Conservation (phyloP, 2,113 vertebrate species). For the Collichthys lucidus region DNA sequence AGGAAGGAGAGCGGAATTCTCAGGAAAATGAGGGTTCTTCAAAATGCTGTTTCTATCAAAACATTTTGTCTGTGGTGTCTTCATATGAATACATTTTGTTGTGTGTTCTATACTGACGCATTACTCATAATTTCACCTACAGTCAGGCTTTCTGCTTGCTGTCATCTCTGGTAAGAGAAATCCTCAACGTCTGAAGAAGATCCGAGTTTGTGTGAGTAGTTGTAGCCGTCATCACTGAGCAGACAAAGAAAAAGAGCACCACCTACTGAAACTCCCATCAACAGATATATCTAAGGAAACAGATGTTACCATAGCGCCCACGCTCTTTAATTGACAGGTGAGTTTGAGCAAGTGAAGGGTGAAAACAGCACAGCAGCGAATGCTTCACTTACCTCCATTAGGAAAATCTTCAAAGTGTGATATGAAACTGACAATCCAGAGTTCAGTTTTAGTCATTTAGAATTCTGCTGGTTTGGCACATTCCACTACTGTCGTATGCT, state of each 20-base stretch:
- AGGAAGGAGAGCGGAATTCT: slow-evolving; percentile 19
- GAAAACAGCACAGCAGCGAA: background rate
- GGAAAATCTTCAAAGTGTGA: background rate
- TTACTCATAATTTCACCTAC: background rate
- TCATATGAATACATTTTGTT: background rate
- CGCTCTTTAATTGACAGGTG: slow-evolving; percentile 7
- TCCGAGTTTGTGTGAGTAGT: background rate
- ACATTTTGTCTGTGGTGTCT: slow-evolving; percentile 4
- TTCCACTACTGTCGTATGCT: background rate
- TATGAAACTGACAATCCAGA: background rate
- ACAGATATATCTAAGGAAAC: background rate
- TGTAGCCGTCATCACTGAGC: background rate
- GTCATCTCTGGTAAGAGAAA: background rate
- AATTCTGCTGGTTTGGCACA: background rate
- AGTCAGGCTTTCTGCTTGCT: background rate
- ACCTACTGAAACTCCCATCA: background rate
- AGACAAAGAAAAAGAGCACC: background rate
- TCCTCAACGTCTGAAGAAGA: no score
- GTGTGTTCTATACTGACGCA: background rate
- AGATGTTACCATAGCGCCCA: background rate
- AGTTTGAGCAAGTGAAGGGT: background rate
- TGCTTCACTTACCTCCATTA: background rate
- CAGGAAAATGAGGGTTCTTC: background rate
- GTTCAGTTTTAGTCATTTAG: background rate
- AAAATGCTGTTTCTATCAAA: background rate